Conservation (phyloP, 1,140 invertebrate species). For the Diorhabda sublineata region DNA sequence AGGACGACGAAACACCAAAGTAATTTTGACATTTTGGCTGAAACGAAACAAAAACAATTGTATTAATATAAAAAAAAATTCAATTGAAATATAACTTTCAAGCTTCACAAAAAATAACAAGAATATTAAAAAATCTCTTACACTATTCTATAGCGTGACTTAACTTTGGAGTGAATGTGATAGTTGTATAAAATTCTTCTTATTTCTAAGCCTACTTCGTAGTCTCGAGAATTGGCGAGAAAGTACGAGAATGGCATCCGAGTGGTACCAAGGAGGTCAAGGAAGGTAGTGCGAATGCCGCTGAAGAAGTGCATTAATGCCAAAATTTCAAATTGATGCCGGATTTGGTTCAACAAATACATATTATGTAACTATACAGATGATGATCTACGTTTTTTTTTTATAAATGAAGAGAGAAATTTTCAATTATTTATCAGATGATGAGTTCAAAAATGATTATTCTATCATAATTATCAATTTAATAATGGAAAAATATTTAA, state of each 20-base stretch:
- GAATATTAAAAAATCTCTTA: constrained; percentile 35
- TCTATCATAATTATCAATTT: too few species aligned
- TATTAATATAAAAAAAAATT: constrained; percentile 3
- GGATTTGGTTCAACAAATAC: neutral
- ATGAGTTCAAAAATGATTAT: too few species aligned
- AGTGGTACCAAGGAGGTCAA: constrained; percentile 36
- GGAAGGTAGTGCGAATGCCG: constrained; percentile 25
- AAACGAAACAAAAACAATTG: constrained; percentile 8
- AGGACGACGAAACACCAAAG: neutral
- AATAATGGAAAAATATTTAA: too few species aligned
- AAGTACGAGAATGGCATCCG: constrained; percentile 25
- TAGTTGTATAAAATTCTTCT: constrained; percentile 45
- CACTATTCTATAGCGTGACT: constrained; percentile 39
- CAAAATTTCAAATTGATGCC: neutral
- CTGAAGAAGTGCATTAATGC: too few species aligned
- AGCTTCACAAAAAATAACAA: constrained; percentile 16
- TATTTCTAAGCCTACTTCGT: constrained; percentile 47
- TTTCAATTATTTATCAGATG: too few species aligned
- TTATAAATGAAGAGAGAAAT: too few species aligned
- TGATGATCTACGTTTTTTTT: too few species aligned
- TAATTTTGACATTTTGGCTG: constrained; percentile 6
- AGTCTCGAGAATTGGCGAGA: constrained; percentile 34
- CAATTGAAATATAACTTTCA: constrained; percentile 29
- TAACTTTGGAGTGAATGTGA: constrained; percentile 44
- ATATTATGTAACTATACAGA: too few species aligned